Base-by-base conservation (phyloP, 2,113 vertebrate species). In the Alexandromys fortis region DNA sequence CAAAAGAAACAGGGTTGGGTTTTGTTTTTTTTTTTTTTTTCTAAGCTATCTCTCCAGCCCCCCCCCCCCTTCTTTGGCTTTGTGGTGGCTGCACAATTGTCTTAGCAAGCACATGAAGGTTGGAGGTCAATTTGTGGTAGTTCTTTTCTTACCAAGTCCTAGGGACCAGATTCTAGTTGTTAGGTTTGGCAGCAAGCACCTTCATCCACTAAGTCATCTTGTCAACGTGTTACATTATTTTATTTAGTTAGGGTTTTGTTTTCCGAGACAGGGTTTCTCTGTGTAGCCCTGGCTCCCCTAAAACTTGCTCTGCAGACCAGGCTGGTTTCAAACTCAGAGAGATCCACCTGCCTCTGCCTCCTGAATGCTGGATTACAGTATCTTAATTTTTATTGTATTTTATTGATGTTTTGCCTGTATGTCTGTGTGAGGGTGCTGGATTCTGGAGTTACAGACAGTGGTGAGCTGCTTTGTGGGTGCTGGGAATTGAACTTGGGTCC, bases 21-120 rank as follows among this genome's bases (percentile, higher is more conserved):
- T 58, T 58, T 17, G 1, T 58, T 55, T 55, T 4, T 55, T 19
- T 58, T 12, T 52, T 55, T 19, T 49, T n/a, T 11, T 22, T 10
- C 33, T 81, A 52, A n/a, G 19, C 49, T 52, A 81, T n/a, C 78
- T 81, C 49, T n/a, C 33, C 49, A n/a, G 8, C 9, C 33, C 33
- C 0, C 19, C 30, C 28, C 0, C 1, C 7, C 52, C 11, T 49
- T 28, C 21, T 52, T 33, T 24, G n/a, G 19, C 21, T 79, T 3
- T 81, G 33, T 13, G 55, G 17, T 58, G 55, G 55, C 17, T 58
- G 35, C 49, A 81, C 33, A 22, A 19, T 35, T n/a, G 78, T 55
- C 78, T 13, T 21, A 58, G 30, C 78, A 82, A 38, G 58, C 30
- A 5, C 30, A 30, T 30, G n/a, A 28, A 17, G 58, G 58, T 28